Conservation (phyloP, 2,113 vertebrate species). For the Dipodomys merriami region DNA sequence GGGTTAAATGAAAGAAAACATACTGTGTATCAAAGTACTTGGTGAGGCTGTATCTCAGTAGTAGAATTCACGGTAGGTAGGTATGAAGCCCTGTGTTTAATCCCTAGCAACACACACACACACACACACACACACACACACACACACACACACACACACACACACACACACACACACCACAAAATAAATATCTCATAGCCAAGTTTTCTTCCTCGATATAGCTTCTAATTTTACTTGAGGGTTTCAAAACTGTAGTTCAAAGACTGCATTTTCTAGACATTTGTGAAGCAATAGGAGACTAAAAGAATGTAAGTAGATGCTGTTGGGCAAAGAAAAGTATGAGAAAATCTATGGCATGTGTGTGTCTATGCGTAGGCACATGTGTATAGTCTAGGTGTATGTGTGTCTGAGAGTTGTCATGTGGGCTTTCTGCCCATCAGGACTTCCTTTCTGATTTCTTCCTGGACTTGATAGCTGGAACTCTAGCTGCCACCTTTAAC, state of each 20-base stretch:
- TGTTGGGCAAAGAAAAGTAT: neutral
- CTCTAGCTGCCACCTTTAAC: neutral
- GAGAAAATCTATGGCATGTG: neutral
- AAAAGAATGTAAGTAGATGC: neutral
- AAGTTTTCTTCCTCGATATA: neutral
- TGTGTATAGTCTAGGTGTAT: too few species aligned
- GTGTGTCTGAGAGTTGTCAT: neutral
- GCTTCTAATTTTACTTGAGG: neutral
- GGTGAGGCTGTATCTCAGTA: neutral
- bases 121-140: neutral
- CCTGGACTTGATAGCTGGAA: neutral
- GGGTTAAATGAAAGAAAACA: neutral
- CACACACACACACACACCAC: neutral
- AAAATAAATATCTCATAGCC: neutral
- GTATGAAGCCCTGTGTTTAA: neutral
- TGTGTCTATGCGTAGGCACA: too few species aligned
- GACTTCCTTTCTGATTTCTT: neutral
- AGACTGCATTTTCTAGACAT: neutral
- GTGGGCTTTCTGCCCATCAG: neutral
- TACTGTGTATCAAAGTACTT: neutral
- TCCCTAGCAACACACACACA: neutral
- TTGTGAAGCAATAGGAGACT: neutral
- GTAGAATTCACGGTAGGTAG: neutral
- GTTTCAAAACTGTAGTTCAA: neutral
- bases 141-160: neutral